Percentiles rank a stretch among this genome's conserved stretches.
These are phyloP conservation scores for Hippopotamyrus pictus DNA, from an alignment of 2,797 vertebrate genomes.

Conservation along the genomic window DNA sequence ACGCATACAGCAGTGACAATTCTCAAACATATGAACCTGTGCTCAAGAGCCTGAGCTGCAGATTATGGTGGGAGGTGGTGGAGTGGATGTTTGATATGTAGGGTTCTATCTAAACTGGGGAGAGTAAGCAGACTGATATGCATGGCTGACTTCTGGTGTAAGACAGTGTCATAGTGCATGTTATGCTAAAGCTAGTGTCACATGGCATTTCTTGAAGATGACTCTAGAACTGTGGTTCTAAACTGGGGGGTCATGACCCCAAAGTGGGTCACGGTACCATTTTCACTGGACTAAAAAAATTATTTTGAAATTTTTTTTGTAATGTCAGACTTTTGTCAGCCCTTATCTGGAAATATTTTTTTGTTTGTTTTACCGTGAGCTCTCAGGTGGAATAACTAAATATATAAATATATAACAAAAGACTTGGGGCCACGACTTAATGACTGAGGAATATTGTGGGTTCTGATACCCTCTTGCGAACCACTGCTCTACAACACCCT, in stretches of 20 bases:
- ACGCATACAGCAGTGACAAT: background rate
- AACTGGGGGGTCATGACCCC: background rate
- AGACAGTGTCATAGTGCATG: background rate
- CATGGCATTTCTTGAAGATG: background rate
- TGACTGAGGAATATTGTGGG: background rate
- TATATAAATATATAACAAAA: background rate
- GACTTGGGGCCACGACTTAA: background rate
- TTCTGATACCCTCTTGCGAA: background rate
- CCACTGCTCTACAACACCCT: background rate
- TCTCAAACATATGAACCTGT: background rate
- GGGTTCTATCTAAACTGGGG: background rate
- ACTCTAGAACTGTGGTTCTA: background rate
- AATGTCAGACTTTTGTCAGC: background rate
- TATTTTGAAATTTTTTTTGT: background rate
- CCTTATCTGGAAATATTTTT: background rate
- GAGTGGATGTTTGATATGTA: background rate
- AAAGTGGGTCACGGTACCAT: background rate
- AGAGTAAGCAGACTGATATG: background rate
- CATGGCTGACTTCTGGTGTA: background rate
- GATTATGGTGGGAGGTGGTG: background rate
- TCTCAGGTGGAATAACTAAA: background rate
- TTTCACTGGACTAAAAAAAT: background rate
- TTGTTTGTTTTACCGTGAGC: background rate
- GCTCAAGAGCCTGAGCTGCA: background rate
- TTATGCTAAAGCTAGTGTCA: background rate